Evolutionary conservation across 2,888 invertebrate species (phyloP).

Genomic region (Cosmia trapezina): DNA sequence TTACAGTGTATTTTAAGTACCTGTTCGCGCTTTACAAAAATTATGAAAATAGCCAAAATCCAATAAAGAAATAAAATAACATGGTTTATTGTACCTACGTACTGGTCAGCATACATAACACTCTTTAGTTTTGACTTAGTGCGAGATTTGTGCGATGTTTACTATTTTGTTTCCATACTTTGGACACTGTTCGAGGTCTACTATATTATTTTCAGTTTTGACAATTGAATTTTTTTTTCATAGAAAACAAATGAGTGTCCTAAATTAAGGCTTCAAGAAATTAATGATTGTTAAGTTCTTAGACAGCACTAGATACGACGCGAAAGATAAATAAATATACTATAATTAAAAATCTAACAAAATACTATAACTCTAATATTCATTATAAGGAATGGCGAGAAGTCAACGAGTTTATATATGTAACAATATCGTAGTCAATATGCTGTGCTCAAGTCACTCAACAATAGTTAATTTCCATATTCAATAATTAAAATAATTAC

Average conservation of each 20-base stretch:
- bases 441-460: constrained; percentile 38
- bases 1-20: constrained; percentile 65
- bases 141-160: constrained; percentile 57
- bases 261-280: constrained; percentile 39
- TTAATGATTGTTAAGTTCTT: constrained; percentile 55
- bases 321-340: constrained; percentile 52
- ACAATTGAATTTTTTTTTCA: constrained; percentile 11
- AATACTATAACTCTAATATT: constrained; percentile 71
- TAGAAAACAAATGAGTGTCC: constrained; percentile 13
- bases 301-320: constrained; percentile 33
- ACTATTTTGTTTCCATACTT: constrained; percentile 46
- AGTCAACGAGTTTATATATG: constrained; percentile 53
- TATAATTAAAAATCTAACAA: constrained; percentile 59
- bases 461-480: constrained; percentile 49
- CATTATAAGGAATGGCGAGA: constrained; percentile 79
- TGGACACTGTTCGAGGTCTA: constrained; percentile 22
- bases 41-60: constrained; percentile 27
- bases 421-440: constrained; percentile 49
- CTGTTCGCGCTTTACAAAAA: constrained; percentile 46
- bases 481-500: constrained; percentile 25
- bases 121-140: constrained; percentile 35
- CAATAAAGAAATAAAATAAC: constrained; percentile 38
- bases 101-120: constrained; percentile 45
- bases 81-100: constrained; percentile 49
- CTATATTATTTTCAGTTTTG: constrained; percentile 18